Base-by-base conservation (phyloP, 2,797 vertebrate genomes). In the Buceros bicornis region DNA sequence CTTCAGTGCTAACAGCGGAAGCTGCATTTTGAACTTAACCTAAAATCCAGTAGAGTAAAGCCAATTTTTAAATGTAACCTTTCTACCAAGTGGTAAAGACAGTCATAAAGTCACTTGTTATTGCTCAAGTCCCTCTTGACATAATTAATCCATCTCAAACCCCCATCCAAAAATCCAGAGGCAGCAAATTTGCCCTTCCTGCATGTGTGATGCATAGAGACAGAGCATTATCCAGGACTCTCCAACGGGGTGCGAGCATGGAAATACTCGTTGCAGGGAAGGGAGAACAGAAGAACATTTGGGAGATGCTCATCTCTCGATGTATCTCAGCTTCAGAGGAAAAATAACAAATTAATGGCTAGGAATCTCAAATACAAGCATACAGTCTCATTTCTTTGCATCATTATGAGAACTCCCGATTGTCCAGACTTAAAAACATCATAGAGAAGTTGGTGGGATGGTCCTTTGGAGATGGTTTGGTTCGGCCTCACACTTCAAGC, bases 1-100 rank as follows among this genome's bases (percentile, higher is more conserved):
- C 93, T 96, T 97, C 96, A 96, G 93, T 91, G 96, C 93, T 92
- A 95, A 87, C 93, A 95, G 91, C 93, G 77, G 94, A 96, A 96
- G 90, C 91, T 84, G 70, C 94, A 80, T 95, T 94, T 94, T 91
- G 91, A 96, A 97, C 96, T 96, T 96, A 91, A 95, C 95, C 95
- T 96, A 95, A 96, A 96, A 96, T 95, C 85, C 85, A 93, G 66
- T 40, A 48, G 65, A 87, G 37, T 77, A 93, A 96, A 95, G 90
- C 94, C 94, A 91, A 95, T 94, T 96, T 96, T 93, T 67, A 93
- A 95, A 95, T 77, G 77, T 53, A 97, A 96, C 96, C 96, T 91
- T 95, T 96, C 85, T 58, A 91, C 93, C 87, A 90, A 95, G 85
- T 91, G 93, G 73, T 90, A 90, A 95, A 95, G 91, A 94, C 66